Percentiles rank a stretch among this genome's conserved stretches.
These are phyloP conservation scores for Drosophila nr. perissopoda DNA, from an alignment of 2,888 invertebrate genomes.

Conservation along the genomic window DNA sequence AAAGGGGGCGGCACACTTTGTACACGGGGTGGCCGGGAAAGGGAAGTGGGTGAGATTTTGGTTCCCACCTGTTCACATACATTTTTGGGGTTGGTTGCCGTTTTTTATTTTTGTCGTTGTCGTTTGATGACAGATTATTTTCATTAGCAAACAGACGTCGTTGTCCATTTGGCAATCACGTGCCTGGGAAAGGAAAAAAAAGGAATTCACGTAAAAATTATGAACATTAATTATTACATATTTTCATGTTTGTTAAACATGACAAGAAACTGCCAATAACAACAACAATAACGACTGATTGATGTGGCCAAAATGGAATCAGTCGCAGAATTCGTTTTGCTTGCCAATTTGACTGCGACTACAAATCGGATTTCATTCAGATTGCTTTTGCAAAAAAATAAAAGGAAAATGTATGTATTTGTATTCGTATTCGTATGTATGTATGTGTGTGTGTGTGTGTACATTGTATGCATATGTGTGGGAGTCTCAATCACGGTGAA, in stretches of 20 bases:
- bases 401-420: slow-evolving; percentile 24
- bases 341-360: slow-evolving; percentile 66
- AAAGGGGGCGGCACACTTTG: slow-evolving; percentile 12
- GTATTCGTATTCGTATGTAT: slow-evolving; percentile 12
- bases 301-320: slow-evolving; percentile 61
- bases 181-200: slow-evolving; percentile 10
- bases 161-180: slow-evolving; percentile 56
- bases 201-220: slow-evolving; percentile 38
- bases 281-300: slow-evolving; percentile 41
- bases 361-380: slow-evolving; percentile 73
- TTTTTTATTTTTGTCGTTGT: slow-evolving; percentile 17
- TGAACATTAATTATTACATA: slow-evolving; percentile 78
- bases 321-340: slow-evolving; percentile 50
- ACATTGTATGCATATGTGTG: slow-evolving; percentile 62
- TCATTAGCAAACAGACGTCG: slow-evolving; percentile 71
- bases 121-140: slow-evolving; percentile 83
- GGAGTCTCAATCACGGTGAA: slow-evolving; percentile 70
- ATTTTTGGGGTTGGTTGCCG: slow-evolving; percentile 29
- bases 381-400: slow-evolving; percentile 58
- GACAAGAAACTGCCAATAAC: slow-evolving; percentile 34
- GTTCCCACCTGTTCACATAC: slow-evolving; percentile 71
- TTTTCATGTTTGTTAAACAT: slow-evolving; percentile 70
- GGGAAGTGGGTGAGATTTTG: slow-evolving; percentile 6
- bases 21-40: neutral
- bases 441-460: slow-evolving; percentile 10